Evolutionary conservation across 2,888 invertebrate genomes (phyloP).

Genomic region (Lasioglossum figueresi): DNA sequence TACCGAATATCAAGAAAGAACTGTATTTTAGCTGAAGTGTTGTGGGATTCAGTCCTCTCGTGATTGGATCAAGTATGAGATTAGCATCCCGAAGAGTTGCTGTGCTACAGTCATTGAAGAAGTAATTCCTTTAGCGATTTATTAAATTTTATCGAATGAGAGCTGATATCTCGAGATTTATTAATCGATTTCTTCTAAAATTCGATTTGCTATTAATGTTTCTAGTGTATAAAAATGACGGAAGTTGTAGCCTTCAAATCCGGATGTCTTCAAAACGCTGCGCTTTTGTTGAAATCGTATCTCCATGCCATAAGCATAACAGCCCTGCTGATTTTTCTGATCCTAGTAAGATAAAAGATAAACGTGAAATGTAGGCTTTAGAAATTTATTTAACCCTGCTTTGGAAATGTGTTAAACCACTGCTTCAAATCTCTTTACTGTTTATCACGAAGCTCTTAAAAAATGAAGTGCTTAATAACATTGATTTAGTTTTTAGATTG

Average conservation of each 20-base stretch:
- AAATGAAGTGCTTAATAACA: no score
- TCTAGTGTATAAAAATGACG: slow-evolving; percentile 73
- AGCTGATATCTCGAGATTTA: no score
- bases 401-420: background rate
- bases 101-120: slow-evolving; percentile 70
- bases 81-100: slow-evolving; percentile 74
- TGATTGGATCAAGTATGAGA: slow-evolving; percentile 72
- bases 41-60: slow-evolving; percentile 74
- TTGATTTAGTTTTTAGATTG: no score
- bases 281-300: slow-evolving; percentile 73
- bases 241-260: slow-evolving; percentile 70
- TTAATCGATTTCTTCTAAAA: background rate
- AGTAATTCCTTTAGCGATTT: slow-evolving; percentile 49
- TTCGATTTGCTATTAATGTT: background rate
- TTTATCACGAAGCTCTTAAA: no score
- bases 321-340: slow-evolving; percentile 65
- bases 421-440: background rate
- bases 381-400: background rate
- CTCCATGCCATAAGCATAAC: slow-evolving; percentile 70
- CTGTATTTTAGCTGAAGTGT: slow-evolving; percentile 69
- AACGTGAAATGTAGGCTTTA: background rate
- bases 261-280: slow-evolving; percentile 72
- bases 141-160: background rate
- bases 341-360: slow-evolving; percentile 64
- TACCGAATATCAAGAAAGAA: slow-evolving; percentile 3